phyloP scores from a whole-genome alignment of 2,888 invertebrate genomes.

The Chrysolina americana region DNA sequence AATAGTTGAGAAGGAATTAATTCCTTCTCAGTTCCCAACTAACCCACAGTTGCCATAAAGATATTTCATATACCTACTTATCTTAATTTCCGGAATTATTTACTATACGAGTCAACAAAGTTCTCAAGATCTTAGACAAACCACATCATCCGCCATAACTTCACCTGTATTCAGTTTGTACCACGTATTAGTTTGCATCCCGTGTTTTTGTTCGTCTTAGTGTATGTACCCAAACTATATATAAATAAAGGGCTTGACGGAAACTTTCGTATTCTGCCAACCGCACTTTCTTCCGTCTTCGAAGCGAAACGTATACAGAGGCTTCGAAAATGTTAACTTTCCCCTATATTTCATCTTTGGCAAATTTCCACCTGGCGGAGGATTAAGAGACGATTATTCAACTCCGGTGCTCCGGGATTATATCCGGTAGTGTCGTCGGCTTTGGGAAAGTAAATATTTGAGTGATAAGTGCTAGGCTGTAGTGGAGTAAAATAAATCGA shows the following conservation, averaged over 20 bases:
- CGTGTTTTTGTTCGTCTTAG: slow-evolving; percentile 5
- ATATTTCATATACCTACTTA: no score
- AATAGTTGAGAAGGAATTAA: no score
- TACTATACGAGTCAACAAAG: not conserved
- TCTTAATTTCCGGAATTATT: not conserved
- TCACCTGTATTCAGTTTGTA: slow-evolving; percentile 1
- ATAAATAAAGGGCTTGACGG: slow-evolving; percentile 13
- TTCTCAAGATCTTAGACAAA: not conserved
- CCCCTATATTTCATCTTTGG: slow-evolving; percentile 62
- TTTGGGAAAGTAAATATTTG: slow-evolving; percentile 66
- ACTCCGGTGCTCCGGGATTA: slow-evolving; percentile 64
- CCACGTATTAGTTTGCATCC: not conserved
- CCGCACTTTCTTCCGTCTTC: slow-evolving; percentile 15
- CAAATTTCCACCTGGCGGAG: slow-evolving; percentile 61
- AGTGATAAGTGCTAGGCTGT: slow-evolving; percentile 50
- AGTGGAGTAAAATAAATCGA: slow-evolving; percentile 21
- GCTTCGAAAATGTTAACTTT: slow-evolving; percentile 51
- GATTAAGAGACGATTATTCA: slow-evolving; percentile 66
- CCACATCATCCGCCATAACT: slow-evolving; percentile 18
- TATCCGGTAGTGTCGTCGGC: slow-evolving; percentile 63
- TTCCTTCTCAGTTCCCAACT: no score
- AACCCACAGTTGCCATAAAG: no score
- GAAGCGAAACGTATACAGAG: slow-evolving; percentile 19
- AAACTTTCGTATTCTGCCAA: not conserved
- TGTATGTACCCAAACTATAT: not conserved